A percentile compares a stretch with the other conserved stretches of the same genome.
Conservation (phyloP, 2,888 invertebrate species). For the Yponomeuta evonymella region DNA sequence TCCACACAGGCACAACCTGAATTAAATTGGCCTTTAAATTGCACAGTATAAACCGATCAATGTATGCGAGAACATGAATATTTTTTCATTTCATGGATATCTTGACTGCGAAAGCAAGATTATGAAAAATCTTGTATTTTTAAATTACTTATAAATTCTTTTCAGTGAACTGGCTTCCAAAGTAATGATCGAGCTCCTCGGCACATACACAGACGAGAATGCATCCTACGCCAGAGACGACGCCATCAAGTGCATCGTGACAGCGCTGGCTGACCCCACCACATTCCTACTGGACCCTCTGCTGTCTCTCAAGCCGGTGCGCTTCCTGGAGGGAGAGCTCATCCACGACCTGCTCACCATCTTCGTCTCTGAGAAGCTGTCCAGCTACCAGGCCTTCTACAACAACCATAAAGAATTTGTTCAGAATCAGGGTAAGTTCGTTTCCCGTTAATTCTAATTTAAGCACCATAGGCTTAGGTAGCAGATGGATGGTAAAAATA, state of each 20-base stretch:
- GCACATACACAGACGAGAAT: conserved; percentile 97
- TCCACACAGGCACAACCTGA: too few species aligned
- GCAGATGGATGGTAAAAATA: too few species aligned
- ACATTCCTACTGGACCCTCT: conserved; percentile 97
- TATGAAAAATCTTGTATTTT: too few species aligned
- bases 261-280: conserved; percentile 95
- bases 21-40: too few species aligned
- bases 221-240: conserved; percentile 97
- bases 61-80: too few species aligned
- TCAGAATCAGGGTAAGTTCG: conserved; percentile 75
- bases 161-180: conserved; percentile 92
- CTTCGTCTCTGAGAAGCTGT: conserved; percentile 95
- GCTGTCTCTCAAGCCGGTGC: conserved; percentile 93
- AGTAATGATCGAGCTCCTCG: conserved; percentile 97
- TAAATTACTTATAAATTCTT: conserved; percentile 21
- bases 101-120: too few species aligned
- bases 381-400: conserved; percentile 95
- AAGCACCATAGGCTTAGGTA: too few species aligned
- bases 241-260: conserved; percentile 96
- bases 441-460: not conserved
- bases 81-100: too few species aligned
- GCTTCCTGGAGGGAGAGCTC: conserved; percentile 94
- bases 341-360: conserved; percentile 96
- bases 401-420: conserved; percentile 95
- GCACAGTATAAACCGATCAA: too few species aligned